phyloP scores from a whole-genome alignment of 2,113 vertebrate species.

The Chinchilla lanigera region DNA sequence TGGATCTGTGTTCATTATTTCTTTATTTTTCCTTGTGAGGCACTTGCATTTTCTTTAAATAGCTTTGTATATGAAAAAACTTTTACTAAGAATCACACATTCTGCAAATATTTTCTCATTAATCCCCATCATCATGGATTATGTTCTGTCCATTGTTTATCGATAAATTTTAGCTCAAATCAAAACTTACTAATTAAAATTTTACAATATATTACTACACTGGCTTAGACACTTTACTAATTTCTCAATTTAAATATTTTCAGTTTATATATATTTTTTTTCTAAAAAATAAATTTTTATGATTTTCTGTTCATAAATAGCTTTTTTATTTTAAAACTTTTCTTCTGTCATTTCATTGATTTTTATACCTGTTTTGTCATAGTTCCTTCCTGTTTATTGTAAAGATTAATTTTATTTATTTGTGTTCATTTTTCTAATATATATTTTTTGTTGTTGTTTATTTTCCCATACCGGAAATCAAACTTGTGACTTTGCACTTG shows the following conservation, averaged over 20 bases:
- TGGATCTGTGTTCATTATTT: not conserved
- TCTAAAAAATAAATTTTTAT: too few species aligned
- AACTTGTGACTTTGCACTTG: too few species aligned
- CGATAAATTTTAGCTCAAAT: not conserved
- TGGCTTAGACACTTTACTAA: not conserved
- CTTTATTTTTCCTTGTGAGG: not conserved
- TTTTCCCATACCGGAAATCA: too few species aligned
- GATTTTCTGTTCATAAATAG: not conserved
- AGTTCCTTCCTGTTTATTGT: not conserved
- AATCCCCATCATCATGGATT: not conserved
- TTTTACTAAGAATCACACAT: not conserved
- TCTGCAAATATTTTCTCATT: not conserved
- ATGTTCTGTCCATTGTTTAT: not conserved
- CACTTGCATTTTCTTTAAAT: not conserved
- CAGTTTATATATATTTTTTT: not conserved
- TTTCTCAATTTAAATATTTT: not conserved
- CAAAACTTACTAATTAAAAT: not conserved
- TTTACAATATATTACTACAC: not conserved
- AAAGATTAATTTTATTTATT: not conserved
- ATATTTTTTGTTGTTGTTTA: too few species aligned
- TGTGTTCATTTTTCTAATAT: too few species aligned
- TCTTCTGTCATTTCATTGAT: not conserved
- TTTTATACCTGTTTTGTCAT: not conserved
- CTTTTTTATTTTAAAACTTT: not conserved
- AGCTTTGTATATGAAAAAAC: not conserved